phyloP scores from a whole-genome alignment of 2,113 vertebrate species.

The Vulpes vulpes region DNA sequence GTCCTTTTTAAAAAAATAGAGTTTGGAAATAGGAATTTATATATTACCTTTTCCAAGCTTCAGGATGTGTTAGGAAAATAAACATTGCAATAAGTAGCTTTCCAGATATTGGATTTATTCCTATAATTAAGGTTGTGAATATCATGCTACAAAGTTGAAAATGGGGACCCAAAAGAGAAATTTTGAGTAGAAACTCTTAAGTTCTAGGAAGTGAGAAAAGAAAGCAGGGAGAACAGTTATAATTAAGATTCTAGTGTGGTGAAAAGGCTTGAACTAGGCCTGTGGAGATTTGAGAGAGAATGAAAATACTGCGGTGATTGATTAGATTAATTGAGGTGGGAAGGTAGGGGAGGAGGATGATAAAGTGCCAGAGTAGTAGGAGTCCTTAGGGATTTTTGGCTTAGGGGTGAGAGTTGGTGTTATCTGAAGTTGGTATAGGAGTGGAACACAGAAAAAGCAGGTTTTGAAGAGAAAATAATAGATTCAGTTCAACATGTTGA shows the following conservation, averaged over 20 bases:
- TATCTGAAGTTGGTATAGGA: background rate
- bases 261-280: background rate
- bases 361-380: background rate
- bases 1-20: background rate
- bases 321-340: background rate
- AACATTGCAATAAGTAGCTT: background rate
- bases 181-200: slow-evolving; percentile 27
- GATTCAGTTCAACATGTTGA: background rate
- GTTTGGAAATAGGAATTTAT: slow-evolving; percentile 26
- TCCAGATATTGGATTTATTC: slow-evolving; percentile 22
- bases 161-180: background rate
- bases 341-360: background rate
- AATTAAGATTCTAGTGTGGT: background rate
- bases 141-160: background rate
- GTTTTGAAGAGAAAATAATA: slow-evolving; percentile 1
- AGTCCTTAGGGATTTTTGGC: background rate
- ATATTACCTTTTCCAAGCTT: background rate
- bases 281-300: slow-evolving; percentile 24
- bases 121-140: slow-evolving; percentile 32
- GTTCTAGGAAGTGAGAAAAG: background rate
- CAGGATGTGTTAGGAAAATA: background rate
- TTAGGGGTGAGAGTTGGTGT: background rate
- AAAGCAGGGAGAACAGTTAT: background rate
- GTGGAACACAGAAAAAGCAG: background rate
- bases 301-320: background rate